These are phyloP conservation scores for Mirza zaza DNA, from an alignment of 2,113 vertebrate species.

Conservation along the genomic window DNA sequence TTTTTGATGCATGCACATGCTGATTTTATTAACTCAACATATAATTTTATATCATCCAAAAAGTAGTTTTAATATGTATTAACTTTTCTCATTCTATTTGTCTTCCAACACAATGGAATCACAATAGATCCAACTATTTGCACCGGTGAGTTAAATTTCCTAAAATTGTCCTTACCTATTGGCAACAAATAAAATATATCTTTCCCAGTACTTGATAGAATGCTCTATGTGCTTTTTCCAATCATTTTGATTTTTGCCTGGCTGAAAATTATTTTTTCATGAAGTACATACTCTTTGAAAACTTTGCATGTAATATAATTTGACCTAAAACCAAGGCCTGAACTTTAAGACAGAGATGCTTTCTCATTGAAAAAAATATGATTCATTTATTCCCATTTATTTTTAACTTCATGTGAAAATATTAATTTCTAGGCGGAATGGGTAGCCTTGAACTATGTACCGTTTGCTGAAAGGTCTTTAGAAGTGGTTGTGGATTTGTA, in stretches of 20 bases:
- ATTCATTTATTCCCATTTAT: slow-evolving; percentile 29
- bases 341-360: slow-evolving; percentile 63
- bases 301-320: slow-evolving; percentile 83
- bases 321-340: slow-evolving; percentile 69
- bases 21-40: slow-evolving; percentile 81
- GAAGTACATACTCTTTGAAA: slow-evolving; percentile 71
- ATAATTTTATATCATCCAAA: slow-evolving; percentile 79
- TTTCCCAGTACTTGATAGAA: slow-evolving; percentile 75
- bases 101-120: slow-evolving; percentile 95
- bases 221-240: slow-evolving; percentile 72
- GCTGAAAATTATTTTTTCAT: slow-evolving; percentile 71
- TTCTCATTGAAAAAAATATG: slow-evolving; percentile 39
- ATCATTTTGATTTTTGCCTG: slow-evolving; percentile 76
- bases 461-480: slow-evolving; percentile 97
- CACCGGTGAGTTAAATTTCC: slow-evolving; percentile 97
- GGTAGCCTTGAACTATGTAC: slow-evolving; percentile 99
- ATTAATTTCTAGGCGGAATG: slow-evolving; percentile 93
- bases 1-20: slow-evolving; percentile 73
- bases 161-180: slow-evolving; percentile 87
- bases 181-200: slow-evolving; percentile 79
- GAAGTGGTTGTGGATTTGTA: slow-evolving; percentile 98
- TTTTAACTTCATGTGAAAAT: slow-evolving; percentile 67
- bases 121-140: slow-evolving; percentile 99
- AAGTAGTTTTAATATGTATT: slow-evolving; percentile 86
- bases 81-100: slow-evolving; percentile 95